Percentiles rank a stretch among this genome's conserved stretches.
These are phyloP conservation scores for Orchesella flavescens DNA, from an alignment of 2,888 invertebrate species.

Conservation along the genomic window DNA sequence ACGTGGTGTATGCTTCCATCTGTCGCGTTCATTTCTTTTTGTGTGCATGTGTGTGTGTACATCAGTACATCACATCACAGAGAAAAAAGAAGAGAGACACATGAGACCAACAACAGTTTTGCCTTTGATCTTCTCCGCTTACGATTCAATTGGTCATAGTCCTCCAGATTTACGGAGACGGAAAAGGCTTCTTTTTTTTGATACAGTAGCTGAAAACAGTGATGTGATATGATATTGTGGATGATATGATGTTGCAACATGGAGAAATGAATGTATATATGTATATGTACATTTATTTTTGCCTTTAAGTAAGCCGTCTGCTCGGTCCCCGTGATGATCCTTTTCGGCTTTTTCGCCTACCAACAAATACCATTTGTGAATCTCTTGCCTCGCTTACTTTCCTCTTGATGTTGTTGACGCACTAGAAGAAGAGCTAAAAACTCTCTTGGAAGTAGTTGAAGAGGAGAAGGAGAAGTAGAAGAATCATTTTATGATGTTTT, in stretches of 20 bases:
- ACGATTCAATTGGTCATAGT: constrained; percentile 72
- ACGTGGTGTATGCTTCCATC: constrained; percentile 1
- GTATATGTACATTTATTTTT: constrained; percentile 14
- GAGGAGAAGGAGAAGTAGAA: constrained; percentile 2
- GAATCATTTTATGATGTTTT: constrained; percentile 16
- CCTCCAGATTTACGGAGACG: constrained; percentile 55
- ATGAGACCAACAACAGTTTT: constrained; percentile 59
- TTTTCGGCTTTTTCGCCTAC: constrained; percentile 50
- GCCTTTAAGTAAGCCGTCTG: constrained; percentile 18
- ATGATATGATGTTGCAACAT: constrained; percentile 7
- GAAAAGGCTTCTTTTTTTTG: constrained; percentile 45
- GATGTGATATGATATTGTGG: constrained; percentile 7
- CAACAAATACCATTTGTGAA: constrained; percentile 43
- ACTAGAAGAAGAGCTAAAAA: neutral
- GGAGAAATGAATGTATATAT: constrained; percentile 7
- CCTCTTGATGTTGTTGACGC: constrained; percentile 15
- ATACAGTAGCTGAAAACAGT: constrained; percentile 18
- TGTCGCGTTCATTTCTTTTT: constrained; percentile 11
- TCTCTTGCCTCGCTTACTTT: constrained; percentile 27
- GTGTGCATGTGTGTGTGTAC: constrained; percentile 10
- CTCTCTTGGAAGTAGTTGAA: constrained; percentile 15
- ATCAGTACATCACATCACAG: constrained; percentile 1
- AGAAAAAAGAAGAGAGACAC: constrained; percentile 49
- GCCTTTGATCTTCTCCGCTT: constrained; percentile 71
- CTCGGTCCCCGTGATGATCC: constrained; percentile 43